A percentile compares a stretch with the other conserved stretches of the same genome.
Conservation (phyloP, 2,888 invertebrate genomes). For the Crioceris asparagi region DNA sequence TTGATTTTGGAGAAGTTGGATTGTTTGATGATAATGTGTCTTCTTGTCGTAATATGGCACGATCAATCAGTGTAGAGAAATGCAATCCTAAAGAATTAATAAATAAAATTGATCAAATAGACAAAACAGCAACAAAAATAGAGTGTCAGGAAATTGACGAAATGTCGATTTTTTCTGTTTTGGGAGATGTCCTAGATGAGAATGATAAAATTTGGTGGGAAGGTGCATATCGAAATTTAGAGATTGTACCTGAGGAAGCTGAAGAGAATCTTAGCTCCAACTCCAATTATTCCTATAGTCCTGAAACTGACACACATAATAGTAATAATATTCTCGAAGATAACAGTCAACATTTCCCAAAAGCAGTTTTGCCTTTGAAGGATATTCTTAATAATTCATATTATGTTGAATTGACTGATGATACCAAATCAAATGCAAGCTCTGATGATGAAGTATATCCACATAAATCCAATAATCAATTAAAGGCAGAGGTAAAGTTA, state of each 20-base stretch:
- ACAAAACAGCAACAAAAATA: slow-evolving; percentile 31
- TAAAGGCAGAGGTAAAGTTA: slow-evolving; percentile 42
- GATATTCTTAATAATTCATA: background rate
- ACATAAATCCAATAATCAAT: slow-evolving; percentile 23
- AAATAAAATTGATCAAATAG: slow-evolving; percentile 15
- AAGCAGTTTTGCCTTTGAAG: slow-evolving; percentile 4
- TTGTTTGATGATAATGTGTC: too few species aligned
- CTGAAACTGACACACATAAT: slow-evolving; percentile 6
- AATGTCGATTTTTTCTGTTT: too few species aligned
- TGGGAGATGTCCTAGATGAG: slow-evolving; percentile 19
- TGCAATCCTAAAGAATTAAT: slow-evolving; percentile 31
- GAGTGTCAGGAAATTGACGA: slow-evolving; percentile 23
- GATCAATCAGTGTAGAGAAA: slow-evolving; percentile 17
- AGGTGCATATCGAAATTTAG: slow-evolving; percentile 36
- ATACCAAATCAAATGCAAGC: slow-evolving; percentile 12
- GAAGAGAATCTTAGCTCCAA: slow-evolving; percentile 32
- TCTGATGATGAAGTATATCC: slow-evolving; percentile 21
- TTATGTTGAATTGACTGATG: slow-evolving; percentile 10
- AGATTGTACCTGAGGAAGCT: slow-evolving; percentile 38
- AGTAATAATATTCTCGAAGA: too few species aligned
- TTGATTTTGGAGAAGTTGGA: slow-evolving; percentile 21
- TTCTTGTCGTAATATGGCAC: too few species aligned
- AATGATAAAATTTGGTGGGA: slow-evolving; percentile 35
- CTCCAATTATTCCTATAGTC: slow-evolving; percentile 12
- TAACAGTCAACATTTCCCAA: too few species aligned